Conservation (phyloP, 2,888 invertebrate genomes). For the Brassicogethes aeneus region DNA sequence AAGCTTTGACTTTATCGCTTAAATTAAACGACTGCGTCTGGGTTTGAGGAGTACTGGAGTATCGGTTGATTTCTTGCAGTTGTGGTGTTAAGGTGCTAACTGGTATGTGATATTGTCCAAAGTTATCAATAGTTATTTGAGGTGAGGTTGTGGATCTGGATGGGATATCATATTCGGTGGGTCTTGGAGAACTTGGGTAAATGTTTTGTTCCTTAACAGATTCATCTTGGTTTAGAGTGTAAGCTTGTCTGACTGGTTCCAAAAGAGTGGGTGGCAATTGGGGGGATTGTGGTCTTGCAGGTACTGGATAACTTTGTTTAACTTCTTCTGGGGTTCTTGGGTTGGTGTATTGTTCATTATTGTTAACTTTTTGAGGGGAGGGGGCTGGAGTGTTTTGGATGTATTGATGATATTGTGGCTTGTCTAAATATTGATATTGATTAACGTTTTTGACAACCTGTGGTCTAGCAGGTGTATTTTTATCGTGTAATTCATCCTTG, state of each 20-base stretch:
- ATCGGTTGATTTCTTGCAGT: background rate
- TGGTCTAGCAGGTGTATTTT: constrained; percentile 13
- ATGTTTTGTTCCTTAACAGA: background rate
- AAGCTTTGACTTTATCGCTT: background rate
- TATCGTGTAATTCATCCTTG: constrained; percentile 17
- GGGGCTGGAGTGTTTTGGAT: background rate
- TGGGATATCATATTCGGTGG: constrained; percentile 6
- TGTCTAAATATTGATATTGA: constrained; percentile 7
- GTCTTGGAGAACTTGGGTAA: background rate
- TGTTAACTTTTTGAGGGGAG: background rate
- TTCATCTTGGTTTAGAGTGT: background rate
- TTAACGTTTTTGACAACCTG: constrained; percentile 10
- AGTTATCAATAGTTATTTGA: background rate
- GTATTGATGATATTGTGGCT: constrained; percentile 3
- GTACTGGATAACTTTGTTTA: constrained; percentile 1
- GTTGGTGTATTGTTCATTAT: background rate
- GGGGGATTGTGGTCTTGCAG: constrained; percentile 2
- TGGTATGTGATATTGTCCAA: background rate
- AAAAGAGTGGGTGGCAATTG: background rate
- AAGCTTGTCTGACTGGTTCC: background rate
- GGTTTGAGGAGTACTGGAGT: background rate
- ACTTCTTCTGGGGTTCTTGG: background rate
- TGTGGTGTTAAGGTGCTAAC: background rate
- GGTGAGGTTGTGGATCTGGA: constrained; percentile 1
- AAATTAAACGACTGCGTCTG: background rate